These are phyloP conservation scores for Vandiemenella viatica DNA, from an alignment of 2,888 invertebrate species.

Conservation along the genomic window DNA sequence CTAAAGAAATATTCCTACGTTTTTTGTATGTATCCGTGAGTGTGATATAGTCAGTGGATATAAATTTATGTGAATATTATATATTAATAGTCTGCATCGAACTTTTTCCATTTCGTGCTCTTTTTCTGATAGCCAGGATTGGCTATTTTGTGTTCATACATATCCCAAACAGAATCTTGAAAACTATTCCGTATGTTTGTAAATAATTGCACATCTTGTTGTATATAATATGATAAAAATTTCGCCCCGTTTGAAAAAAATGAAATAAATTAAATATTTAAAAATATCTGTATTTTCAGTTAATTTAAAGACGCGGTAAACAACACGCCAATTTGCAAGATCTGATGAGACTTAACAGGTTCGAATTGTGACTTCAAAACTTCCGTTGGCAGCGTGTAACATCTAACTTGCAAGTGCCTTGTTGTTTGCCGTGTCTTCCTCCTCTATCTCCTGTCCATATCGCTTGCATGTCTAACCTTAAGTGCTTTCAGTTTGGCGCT, in stretches of 20 bases:
- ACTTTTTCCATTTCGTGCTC: conserved; percentile 1
- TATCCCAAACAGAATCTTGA: conserved; percentile 1
- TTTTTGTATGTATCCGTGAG: conserved; percentile 8
- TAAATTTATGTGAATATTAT: conserved; percentile 6
- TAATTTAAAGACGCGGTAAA: neutral
- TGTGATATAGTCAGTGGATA: conserved; percentile 13
- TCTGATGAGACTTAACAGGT: neutral
- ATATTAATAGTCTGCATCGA: conserved; percentile 9
- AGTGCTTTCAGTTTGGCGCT: too few species aligned
- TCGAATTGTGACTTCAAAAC: neutral
- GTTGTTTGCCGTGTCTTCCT: neutral
- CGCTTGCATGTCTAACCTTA: too few species aligned
- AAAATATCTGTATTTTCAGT: conserved; percentile 1
- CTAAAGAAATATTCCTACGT: conserved; percentile 1
- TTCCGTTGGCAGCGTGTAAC: neutral
- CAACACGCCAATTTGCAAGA: neutral
- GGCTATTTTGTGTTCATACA: conserved; percentile 3
- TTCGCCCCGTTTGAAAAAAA: conserved; percentile 16
- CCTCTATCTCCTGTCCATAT: neutral
- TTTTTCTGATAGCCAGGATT: neutral
- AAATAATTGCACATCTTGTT: conserved; percentile 16
- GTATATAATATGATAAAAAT: conserved; percentile 13
- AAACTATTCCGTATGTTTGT: conserved; percentile 11
- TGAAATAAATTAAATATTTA: conserved; percentile 16
- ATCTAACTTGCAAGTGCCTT: neutral